phyloP scores from a whole-genome alignment of 2,113 vertebrate species.

The Mormoops blainvillei region DNA sequence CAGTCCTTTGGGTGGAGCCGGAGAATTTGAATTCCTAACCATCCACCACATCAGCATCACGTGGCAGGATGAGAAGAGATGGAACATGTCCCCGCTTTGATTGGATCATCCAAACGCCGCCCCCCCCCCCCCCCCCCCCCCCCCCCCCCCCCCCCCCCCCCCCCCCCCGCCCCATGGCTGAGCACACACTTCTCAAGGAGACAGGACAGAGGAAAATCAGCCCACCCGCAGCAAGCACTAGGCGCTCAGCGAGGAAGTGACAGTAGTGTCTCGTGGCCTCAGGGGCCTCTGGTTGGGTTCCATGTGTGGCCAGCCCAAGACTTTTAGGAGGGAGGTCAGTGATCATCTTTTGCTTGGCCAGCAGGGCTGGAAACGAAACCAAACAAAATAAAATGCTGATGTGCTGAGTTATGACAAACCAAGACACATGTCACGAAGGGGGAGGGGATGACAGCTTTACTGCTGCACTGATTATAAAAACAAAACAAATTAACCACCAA shows the following conservation, averaged over 20 bases:
- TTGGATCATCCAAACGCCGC: neutral
- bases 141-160: no score
- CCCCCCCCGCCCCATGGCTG: neutral
- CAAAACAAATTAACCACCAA: slow-evolving; percentile 30
- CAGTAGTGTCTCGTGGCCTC: neutral
- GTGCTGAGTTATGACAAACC: slow-evolving; percentile 35
- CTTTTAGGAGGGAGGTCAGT: neutral
- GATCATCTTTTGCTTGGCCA: neutral
- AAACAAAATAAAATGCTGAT: slow-evolving; percentile 37
- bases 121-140: no score
- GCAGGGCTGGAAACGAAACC: neutral
- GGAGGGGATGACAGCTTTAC: slow-evolving; percentile 40
- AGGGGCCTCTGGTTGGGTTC: rapidly evolving
- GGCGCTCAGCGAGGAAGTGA: neutral
- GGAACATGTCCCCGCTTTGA: neutral
- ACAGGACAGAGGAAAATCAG: rapidly evolving
- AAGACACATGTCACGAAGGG: neutral
- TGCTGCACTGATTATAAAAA: slow-evolving; percentile 30
- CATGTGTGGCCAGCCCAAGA: neutral
- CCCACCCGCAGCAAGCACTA: neutral
- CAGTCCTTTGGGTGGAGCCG: neutral
- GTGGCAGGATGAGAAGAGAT: neutral
- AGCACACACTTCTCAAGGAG: neutral
- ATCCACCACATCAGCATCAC: rapidly evolving
- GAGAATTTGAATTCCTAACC: neutral